phyloP scores from a whole-genome alignment of 2,888 invertebrate species.

The Dendrolimus pini region DNA sequence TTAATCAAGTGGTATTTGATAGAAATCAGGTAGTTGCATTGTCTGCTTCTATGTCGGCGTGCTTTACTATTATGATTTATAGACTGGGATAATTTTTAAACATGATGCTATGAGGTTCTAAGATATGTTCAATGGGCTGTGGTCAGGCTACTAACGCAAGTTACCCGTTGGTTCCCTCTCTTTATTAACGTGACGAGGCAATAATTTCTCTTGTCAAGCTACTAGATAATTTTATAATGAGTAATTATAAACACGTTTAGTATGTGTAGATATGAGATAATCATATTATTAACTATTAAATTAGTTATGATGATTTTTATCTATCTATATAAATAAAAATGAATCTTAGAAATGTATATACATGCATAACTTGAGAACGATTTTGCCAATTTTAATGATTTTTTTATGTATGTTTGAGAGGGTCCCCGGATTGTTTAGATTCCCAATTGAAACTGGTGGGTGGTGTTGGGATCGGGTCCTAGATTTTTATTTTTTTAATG shows the following conservation, averaged over 20 bases:
- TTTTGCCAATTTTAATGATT: too few species aligned
- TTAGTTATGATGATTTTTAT: too few species aligned
- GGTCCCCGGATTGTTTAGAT: too few species aligned
- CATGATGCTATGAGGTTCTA: slow-evolving; percentile 16
- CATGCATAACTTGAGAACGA: too few species aligned
- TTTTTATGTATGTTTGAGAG: too few species aligned
- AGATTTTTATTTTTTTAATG: too few species aligned
- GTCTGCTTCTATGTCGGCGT: slow-evolving; percentile 54
- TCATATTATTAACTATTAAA: too few species aligned
- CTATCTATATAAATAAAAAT: too few species aligned
- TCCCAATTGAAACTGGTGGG: too few species aligned
- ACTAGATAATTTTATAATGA: background rate
- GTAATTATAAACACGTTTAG: background rate
- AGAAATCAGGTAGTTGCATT: slow-evolving; percentile 71
- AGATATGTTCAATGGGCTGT: background rate
- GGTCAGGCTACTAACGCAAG: background rate
- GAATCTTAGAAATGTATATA: too few species aligned
- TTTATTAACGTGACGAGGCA: background rate
- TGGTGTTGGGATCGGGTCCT: too few species aligned
- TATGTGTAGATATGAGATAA: background rate
- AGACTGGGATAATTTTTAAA: slow-evolving; percentile 50
- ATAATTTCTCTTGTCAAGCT: background rate
- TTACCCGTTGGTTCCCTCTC: background rate
- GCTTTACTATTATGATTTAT: slow-evolving; percentile 63
- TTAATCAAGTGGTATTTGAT: slow-evolving; percentile 71